Evolutionary conservation across 53 echinoderm and acorn worm genomes (phyloP).

Genomic region (Henricia sp.): DNA sequence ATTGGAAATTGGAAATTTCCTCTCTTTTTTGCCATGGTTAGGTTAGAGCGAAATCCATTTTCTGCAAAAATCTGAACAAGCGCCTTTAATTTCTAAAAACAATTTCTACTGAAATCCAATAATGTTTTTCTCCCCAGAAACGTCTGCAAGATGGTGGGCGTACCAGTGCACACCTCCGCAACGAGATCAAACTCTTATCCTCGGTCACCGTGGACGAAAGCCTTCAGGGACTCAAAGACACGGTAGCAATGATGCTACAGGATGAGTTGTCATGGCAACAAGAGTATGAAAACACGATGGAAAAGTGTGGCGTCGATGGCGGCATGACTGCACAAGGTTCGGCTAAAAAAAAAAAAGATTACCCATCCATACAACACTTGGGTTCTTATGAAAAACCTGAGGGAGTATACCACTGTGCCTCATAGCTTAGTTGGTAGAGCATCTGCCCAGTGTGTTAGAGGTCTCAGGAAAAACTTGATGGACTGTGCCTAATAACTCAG

Average conservation of each 20-base stretch:
- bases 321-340: constrained; percentile 80
- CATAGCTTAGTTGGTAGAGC: too few relatives aligned
- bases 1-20: too few relatives aligned
- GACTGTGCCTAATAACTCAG: too few relatives aligned
- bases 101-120: neutral
- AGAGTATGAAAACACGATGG: constrained; percentile 79
- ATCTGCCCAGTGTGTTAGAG: too few relatives aligned
- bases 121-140: constrained; percentile 57
- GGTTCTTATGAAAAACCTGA: too few relatives aligned
- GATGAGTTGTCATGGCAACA: constrained; percentile 98
- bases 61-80: too few relatives aligned
- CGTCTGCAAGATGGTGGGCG: constrained; percentile 81
- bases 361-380: too few relatives aligned
- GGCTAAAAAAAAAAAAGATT: neutral
- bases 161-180: constrained; percentile 74
- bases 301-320: constrained; percentile 86
- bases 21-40: too few relatives aligned
- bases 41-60: too few relatives aligned
- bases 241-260: constrained; percentile 86
- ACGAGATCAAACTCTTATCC: constrained; percentile 91
- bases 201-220: constrained; percentile 94
- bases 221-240: constrained; percentile 85
- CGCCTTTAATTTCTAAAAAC: too few relatives aligned
- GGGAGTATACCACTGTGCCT: too few relatives aligned
- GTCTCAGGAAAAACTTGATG: too few relatives aligned